A percentile compares a stretch with the other conserved stretches of the same genome.
phyloP scores from a whole-genome alignment of 2,888 invertebrate genomes.

The Torymus tubicola region DNA sequence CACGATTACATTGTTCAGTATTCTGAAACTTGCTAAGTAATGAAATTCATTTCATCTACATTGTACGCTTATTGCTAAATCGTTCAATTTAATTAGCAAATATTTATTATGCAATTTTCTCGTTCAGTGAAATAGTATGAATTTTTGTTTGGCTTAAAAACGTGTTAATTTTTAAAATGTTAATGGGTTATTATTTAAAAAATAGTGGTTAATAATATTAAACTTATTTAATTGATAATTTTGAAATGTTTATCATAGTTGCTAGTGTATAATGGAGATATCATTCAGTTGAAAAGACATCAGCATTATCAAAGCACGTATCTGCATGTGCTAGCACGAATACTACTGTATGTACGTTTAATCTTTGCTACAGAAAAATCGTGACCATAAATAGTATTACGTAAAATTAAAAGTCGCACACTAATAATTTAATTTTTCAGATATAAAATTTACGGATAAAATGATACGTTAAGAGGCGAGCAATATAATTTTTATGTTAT shows the following conservation, averaged over 20 bases:
- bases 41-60: too few relatives aligned
- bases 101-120: too few relatives aligned
- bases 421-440: not conserved
- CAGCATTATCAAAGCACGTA: slow-evolving; percentile 11
- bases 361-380: slow-evolving; percentile 1
- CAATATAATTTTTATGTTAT: not conserved
- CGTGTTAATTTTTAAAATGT: too few relatives aligned
- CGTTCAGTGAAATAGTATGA: too few relatives aligned
- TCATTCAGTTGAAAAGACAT: not conserved
- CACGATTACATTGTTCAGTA: not conserved
- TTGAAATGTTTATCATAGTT: not conserved
- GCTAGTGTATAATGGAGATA: slow-evolving; percentile 25
- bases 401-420: not conserved
- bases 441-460: not conserved
- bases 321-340: not conserved
- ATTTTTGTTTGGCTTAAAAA: too few relatives aligned
- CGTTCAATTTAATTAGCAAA: too few relatives aligned
- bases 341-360: not conserved
- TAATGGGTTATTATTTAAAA: too few relatives aligned
- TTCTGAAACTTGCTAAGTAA: not conserved
- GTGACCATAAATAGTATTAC: slow-evolving; percentile 14
- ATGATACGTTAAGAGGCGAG: not conserved
- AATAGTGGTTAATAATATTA: too few relatives aligned
- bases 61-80: too few relatives aligned
- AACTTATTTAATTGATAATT: too few relatives aligned